phyloP scores from a whole-genome alignment of 2,888 invertebrate genomes.

The Acronicta aceris region DNA sequence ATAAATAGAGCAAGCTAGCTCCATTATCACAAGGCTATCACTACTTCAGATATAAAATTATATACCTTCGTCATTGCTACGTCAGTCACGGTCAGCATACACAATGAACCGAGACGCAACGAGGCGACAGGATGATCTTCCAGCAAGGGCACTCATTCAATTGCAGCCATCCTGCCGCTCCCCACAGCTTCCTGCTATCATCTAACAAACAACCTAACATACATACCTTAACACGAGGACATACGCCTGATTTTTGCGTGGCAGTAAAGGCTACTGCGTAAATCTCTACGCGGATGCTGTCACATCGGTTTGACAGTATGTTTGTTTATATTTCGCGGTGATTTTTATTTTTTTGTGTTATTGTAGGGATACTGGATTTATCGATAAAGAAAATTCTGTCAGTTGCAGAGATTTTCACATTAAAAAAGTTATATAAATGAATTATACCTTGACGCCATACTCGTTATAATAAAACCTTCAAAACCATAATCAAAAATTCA shows the following conservation, averaged over 20 bases:
- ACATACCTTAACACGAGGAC: constrained; percentile 41
- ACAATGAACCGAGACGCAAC: constrained; percentile 48
- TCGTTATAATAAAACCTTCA: too few relatives aligned
- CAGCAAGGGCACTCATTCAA: constrained; percentile 82
- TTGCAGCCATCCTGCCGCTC: constrained; percentile 80
- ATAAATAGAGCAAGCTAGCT: too few relatives aligned
- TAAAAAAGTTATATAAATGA: too few relatives aligned
- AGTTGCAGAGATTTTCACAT: too few relatives aligned
- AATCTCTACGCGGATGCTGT: constrained; percentile 62
- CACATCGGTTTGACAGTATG: constrained; percentile 53
- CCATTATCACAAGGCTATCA: too few relatives aligned
- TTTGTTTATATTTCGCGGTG: constrained; percentile 48
- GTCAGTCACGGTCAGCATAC: constrained; percentile 48
- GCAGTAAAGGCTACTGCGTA: constrained; percentile 43
- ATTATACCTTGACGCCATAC: too few relatives aligned
- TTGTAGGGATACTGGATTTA: neutral
- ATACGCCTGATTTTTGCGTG: constrained; percentile 54
- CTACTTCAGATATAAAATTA: neutral
- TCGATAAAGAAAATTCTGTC: neutral
- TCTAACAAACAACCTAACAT: constrained; percentile 17
- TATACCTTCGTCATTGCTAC: constrained; percentile 3
- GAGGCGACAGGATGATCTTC: constrained; percentile 74
- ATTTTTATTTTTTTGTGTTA: constrained; percentile 28
- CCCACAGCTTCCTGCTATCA: constrained; percentile 72
- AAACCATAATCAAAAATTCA: too few relatives aligned